Evolutionary conservation across 2,113 vertebrate species (phyloP), one percentile per base, ranked within the genome.

Genomic region (Bostrychus sinensis): DNA sequence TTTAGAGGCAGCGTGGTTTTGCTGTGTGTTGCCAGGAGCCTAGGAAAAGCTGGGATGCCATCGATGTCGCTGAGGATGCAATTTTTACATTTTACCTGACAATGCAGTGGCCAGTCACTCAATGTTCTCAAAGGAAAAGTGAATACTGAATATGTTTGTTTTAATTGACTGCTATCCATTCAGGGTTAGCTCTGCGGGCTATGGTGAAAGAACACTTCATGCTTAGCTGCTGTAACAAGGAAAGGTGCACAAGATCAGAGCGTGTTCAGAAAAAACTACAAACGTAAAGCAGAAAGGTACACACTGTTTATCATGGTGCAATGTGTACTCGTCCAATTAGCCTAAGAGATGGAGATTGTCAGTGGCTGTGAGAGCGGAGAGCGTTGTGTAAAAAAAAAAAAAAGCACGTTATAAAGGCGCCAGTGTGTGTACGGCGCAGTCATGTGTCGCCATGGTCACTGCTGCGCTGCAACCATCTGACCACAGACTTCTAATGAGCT

Each of bases 391-490:
- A 81, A n/a, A n/a, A n/a, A n/a, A n/a, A n/a, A n/a, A n/a, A n/a
- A n/a, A 43, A 22, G 32, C 66, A 66, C 13, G 14, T 68, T 72
- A 66, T 70, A 77, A 79, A 82, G 54, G 62, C 55, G 34, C 65
- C 67, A 45, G 45, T 69, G 70, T 84, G 61, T 46, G 25, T n/a
- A n/a, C 70, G 56, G 68, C 62, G 71, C 41, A 75, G 69, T 72
- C 63, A 51, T 62, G 63, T 70, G 75, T 78, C 56, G 7, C 83
- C 71, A 78, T 78, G 66, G 78, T 75, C 76, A 82, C 81, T 45
- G 68, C 62, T 53, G 53, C 38, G 42, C 74, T 54, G 68, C 67
- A 61, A 28, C 57, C 56, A 46, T 77, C 67, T 66, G 78, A 83
- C 72, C 55, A 60, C 60, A 61, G 68, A 77, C 70, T 72, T 60